Evolutionary conservation across 2,888 invertebrate genomes (phyloP), one percentile per base, ranked within the genome.

Genomic region (Deilephila porcellus): DNA sequence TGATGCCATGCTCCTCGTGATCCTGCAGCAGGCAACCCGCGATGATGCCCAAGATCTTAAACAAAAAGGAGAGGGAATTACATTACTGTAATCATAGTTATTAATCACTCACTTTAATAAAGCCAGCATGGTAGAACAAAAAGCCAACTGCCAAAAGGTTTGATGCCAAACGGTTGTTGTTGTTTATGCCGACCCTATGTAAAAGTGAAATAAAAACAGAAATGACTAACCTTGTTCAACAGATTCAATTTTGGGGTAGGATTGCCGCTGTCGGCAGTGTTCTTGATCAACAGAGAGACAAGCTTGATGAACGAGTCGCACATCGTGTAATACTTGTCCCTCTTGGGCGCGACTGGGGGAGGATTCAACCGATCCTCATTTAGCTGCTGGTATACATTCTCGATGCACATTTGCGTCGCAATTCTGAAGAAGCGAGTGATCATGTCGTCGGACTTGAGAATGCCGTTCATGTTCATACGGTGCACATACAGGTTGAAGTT

Each of bases 401-500:
- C 99, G 3, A 99, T 98, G 90, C 99, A 99, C 96, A 99, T 97
- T 90, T 99, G 99, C 0, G 99, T 98, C 74, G 99, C 98, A 76
- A 99, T 96, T 63, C 99, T 96, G 95, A 99, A 99, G 95, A 99
- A 99, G 74, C 99, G 95, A 0, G 99, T 98, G 77, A 99, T 99
- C 85, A 99, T 95, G 86, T 99, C 99, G 87, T 99, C 99, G 0
- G 99, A 99, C 91, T 99, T 99, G 72, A 99, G 95, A 76, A 99
- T 98, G 5, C 99, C 93, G 64, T 92, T 84, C 90, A 98, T 96
- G 89, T 99, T 99, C 99, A 99, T 98, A 91, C 99, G 98, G 85
- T 98, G 98, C 4, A 99, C 98, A 91, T 99, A 99, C 80, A 98
- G 94, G 77, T 98, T 97, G 91, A 99, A 99, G 60, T 99, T 98